Evolutionary conservation across 2,797 vertebrate species (phyloP), one percentile per base, ranked within the genome.

Genomic region (Onychomys leucogaster): DNA sequence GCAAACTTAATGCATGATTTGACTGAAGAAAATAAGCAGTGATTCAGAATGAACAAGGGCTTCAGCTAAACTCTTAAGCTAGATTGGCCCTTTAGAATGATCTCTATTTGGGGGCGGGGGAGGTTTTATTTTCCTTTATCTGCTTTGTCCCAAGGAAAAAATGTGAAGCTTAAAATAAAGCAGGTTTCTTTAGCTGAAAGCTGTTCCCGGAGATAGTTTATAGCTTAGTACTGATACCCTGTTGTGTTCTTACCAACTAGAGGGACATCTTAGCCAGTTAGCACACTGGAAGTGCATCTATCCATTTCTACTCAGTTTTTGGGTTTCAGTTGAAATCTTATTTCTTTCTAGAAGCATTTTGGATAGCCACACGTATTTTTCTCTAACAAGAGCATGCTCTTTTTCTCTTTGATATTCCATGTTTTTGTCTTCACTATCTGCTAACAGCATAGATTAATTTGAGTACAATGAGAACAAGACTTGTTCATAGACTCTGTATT

Each of bases 401-500:
- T 46, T 10, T 41, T 77, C 49, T 89, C 8, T 75, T 91, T 89
- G 69, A 13, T 57, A 81, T 76, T 90, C 41, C 67, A 25, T 49
- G 55, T 41, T 57, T 46, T 87, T 55, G 29, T 59, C 57, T 46
- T 23, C 49, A 80, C 57, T 67, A 76, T 25, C 67, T 87, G 12
- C 23, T 25, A 71, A 9, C 11, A 61, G 19, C 41, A 78, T 71
- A 49, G 19, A 23, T 67, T 84, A 32, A 43, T 13, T 5, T 85
- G 63, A 91, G 23, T 80, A 94, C 16, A 93, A 9, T 41, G 69
- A 94, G 52, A 46, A 14, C 8, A 93, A 17, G 21, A 97, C 67
- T 17, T 87, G n/a, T 87, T 59, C 57, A 41, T 14, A 59, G 55
- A 81, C 11, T 81, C 34, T 59, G n/a, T 78, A 89, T n/a, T 41